Percentiles rank a stretch among this genome's conserved stretches.
Conservation (phyloP, 2,797 vertebrate genomes). For the Sarcophilus harrisii region DNA sequence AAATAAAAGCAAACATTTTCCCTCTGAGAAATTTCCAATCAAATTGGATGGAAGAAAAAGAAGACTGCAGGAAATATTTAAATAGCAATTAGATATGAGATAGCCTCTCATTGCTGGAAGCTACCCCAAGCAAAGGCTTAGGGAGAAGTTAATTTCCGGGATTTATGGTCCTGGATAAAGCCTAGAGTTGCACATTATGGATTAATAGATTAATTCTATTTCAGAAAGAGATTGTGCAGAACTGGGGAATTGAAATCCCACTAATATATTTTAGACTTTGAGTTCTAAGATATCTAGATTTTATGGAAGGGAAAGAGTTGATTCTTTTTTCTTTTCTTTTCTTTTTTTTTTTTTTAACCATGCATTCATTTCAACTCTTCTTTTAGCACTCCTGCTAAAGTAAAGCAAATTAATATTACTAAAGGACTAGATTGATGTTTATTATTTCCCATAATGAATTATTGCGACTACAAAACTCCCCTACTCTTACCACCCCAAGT, state of each 20-base stretch:
- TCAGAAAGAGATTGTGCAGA: conserved; percentile 68
- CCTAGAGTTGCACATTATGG: conserved; percentile 69
- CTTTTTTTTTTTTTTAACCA: not conserved
- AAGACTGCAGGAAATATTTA: conserved; percentile 39
- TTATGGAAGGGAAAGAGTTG: conserved; percentile 61
- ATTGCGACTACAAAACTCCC: not conserved
- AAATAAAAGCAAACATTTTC: conserved; percentile 48
- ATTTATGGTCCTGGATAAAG: conserved; percentile 80
- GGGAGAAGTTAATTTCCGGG: conserved; percentile 79
- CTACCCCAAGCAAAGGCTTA: conserved; percentile 60
- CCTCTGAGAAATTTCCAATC: conserved; percentile 9
- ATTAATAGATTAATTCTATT: conserved; percentile 77
- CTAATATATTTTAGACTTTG: conserved; percentile 64
- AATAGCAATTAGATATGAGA: conserved; percentile 66
- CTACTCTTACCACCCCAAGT: not conserved
- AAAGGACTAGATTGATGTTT: conserved; percentile 21
- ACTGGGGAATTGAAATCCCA: conserved; percentile 43
- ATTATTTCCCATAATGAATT: conserved; percentile 49
- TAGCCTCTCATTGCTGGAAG: conserved; percentile 54
- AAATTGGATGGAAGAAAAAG: conserved; percentile 27
- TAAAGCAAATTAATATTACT: conserved; percentile 40
- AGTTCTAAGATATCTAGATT: conserved; percentile 62
- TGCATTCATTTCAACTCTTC: conserved; percentile 29
- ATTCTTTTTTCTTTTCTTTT: conserved; percentile 17
- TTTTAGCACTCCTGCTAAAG: conserved; percentile 38